Percentiles rank a stretch among this genome's conserved stretches.
These are phyloP conservation scores for Lochmaea crataegi DNA, from an alignment of 2,888 invertebrate species.

Conservation along the genomic window DNA sequence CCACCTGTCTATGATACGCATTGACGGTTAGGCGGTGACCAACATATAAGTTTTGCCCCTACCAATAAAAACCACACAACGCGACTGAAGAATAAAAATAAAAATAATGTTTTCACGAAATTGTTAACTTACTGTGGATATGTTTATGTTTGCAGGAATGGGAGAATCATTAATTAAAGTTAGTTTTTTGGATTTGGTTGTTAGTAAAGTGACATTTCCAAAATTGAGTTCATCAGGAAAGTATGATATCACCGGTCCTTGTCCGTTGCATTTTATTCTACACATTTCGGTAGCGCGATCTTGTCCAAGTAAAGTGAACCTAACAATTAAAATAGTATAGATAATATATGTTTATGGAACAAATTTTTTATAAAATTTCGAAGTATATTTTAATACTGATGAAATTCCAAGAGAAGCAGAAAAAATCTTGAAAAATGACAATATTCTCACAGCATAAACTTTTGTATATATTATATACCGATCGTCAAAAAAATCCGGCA, in stretches of 20 bases:
- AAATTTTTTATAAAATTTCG: too few relatives aligned
- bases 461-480: too few relatives aligned
- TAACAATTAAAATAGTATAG: constrained; percentile 32
- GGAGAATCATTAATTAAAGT: constrained; percentile 77
- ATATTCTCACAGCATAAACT: too few relatives aligned
- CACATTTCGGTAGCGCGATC: constrained; percentile 57
- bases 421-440: too few relatives aligned
- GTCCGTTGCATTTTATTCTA: constrained; percentile 68
- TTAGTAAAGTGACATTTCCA: constrained; percentile 72
- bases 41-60: too few relatives aligned
- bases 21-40: too few relatives aligned
- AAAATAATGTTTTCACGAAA: background rate
- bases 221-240: constrained; percentile 72
- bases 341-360: background rate
- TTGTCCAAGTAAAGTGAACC: constrained; percentile 49
- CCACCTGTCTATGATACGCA: too few relatives aligned
- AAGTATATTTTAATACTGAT: too few relatives aligned
- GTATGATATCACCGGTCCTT: constrained; percentile 76
- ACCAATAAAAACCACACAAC: too few relatives aligned
- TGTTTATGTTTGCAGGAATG: constrained; percentile 67
- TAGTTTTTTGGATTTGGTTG: constrained; percentile 66
- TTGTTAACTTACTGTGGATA: constrained; percentile 57
- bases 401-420: too few relatives aligned
- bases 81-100: too few relatives aligned
- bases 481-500: too few relatives aligned